Percentiles rank a stretch among this genome's conserved stretches.
Conservation (phyloP, 1,140 invertebrate genomes). For the Sweltsa coloradensis region DNA sequence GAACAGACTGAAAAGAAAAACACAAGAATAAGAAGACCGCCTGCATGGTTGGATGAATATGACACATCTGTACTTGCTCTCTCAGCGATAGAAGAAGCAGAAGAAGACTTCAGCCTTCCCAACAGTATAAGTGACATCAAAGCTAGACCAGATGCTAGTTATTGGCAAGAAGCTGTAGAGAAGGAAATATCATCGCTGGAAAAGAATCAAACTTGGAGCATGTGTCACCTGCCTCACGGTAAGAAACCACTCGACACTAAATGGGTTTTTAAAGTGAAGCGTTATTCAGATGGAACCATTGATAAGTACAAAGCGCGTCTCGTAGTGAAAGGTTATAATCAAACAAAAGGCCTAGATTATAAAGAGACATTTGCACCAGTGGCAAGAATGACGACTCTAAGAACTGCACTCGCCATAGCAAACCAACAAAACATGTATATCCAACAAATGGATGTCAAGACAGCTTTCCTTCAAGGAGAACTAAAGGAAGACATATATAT, state of each 20-base stretch:
- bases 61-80: not conserved
- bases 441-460: conserved; percentile 24
- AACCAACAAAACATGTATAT: conserved; percentile 15
- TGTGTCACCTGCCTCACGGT: not conserved
- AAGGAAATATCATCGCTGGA: no score
- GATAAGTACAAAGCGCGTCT: conserved; percentile 24
- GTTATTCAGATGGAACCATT: conserved; percentile 17
- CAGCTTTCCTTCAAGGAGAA: conserved; percentile 27
- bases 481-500: conserved; percentile 19
- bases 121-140: not conserved
- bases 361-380: conserved; percentile 27
- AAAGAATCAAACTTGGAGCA: not conserved
- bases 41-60: not conserved
- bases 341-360: conserved; percentile 24
- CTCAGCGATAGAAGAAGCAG: not conserved
- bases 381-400: conserved; percentile 21
- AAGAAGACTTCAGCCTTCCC: not conserved
- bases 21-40: no score
- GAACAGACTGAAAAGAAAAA: no score
- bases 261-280: no score
- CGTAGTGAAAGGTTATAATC: conserved; percentile 28
- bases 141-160: not conserved
- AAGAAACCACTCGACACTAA: conserved; percentile 1
- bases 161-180: no score
- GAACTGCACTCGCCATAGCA: conserved; percentile 21